phyloP scores from a whole-genome alignment of 2,888 invertebrate genomes.

The Clitarchus hookeri region DNA sequence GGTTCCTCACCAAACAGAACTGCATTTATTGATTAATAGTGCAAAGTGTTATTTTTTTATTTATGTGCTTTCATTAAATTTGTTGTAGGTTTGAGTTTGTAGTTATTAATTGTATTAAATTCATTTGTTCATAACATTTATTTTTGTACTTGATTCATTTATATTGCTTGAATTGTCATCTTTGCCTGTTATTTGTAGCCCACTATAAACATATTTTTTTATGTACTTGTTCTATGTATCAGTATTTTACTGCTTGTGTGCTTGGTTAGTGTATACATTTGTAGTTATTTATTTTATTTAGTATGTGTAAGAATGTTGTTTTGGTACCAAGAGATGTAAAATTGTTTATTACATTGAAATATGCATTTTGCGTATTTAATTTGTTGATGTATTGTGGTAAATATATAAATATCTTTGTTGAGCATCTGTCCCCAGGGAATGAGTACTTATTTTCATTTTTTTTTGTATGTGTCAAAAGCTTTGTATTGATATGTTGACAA shows the following conservation, averaged over 20 bases:
- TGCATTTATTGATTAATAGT: neutral
- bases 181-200: neutral
- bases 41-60: slow-evolving; percentile 1
- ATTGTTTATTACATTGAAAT: neutral
- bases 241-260: neutral
- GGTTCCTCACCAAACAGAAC: neutral
- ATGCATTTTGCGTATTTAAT: neutral
- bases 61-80: neutral
- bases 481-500: no score
- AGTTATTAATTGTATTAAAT: neutral
- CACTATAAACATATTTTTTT: neutral
- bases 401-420: slow-evolving; percentile 11
- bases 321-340: slow-evolving; percentile 1
- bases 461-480: neutral
- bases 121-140: neutral
- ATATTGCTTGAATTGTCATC: slow-evolving; percentile 1
- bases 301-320: neutral
- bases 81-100: neutral
- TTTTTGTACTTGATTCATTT: slow-evolving; percentile 7
- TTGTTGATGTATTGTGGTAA: slow-evolving; percentile 14
- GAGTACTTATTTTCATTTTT: neutral
- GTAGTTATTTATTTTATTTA: neutral
- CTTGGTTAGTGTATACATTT: neutral
- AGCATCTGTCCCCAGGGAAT: neutral
- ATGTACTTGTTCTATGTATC: neutral